A percentile compares a stretch with the other conserved stretches of the same genome.
phyloP scores from a whole-genome alignment of 53 echinoderm and acorn worm genomes.

The Zoroaster sp. region DNA sequence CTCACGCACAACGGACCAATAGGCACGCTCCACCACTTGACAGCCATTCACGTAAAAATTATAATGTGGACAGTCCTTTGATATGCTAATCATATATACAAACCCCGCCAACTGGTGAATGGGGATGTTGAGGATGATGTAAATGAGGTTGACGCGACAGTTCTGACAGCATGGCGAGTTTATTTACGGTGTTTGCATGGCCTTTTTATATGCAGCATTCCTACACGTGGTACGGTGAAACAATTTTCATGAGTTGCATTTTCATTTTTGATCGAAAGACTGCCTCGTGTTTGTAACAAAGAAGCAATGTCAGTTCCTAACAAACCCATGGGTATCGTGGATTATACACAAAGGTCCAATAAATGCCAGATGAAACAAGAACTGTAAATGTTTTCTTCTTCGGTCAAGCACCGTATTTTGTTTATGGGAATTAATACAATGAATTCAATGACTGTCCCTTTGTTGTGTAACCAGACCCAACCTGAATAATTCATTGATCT shows the following conservation, averaged over 20 bases:
- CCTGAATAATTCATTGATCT: too few species aligned
- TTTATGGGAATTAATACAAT: too few species aligned
- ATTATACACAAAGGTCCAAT: too few species aligned
- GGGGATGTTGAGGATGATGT: not conserved
- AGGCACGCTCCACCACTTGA: slow-evolving; percentile 19
- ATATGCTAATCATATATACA: slow-evolving; percentile 42
- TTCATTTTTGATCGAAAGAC: too few species aligned
- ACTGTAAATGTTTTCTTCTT: too few species aligned
- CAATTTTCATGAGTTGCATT: not conserved
- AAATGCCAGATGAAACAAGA: too few species aligned
- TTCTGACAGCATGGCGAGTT: slow-evolving; percentile 17
- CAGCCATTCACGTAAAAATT: slow-evolving; percentile 17
- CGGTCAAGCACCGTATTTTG: too few species aligned
- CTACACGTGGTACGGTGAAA: not conserved
- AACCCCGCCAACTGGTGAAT: slow-evolving; percentile 39
- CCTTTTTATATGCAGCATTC: not conserved
- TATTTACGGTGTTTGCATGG: not conserved
- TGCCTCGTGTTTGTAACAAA: not conserved
- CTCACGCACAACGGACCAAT: slow-evolving; percentile 8
- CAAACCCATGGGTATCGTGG: not conserved
- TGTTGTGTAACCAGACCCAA: too few species aligned
- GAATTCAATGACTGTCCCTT: too few species aligned
- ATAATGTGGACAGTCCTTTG: not conserved
- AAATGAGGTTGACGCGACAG: slow-evolving; percentile 2
- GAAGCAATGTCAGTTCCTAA: not conserved